These are phyloP conservation scores for Pteruthius melanotis DNA, from an alignment of 2,113 vertebrate species.

Conservation along the genomic window DNA sequence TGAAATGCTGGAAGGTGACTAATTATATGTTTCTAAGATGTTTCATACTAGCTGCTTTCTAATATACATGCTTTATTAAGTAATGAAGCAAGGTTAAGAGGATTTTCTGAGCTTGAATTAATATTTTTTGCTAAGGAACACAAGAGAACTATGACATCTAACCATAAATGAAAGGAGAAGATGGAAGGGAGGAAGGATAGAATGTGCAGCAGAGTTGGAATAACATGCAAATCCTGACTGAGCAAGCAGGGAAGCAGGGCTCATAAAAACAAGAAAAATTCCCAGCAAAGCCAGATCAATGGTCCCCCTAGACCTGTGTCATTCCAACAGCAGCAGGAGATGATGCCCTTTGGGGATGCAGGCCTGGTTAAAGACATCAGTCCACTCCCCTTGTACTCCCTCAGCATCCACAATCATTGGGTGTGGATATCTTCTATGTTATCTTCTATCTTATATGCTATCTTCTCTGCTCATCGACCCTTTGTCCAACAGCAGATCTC, in stretches of 20 bases:
- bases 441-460: no score
- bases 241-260: not conserved
- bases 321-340: not conserved
- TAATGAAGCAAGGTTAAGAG: not conserved
- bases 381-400: not conserved
- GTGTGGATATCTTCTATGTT: no score
- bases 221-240: not conserved
- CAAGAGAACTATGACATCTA: not conserved
- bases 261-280: not conserved
- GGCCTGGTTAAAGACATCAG: not conserved
- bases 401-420: not conserved
- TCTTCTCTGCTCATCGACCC: not conserved
- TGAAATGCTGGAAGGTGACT: not conserved
- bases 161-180: not conserved
- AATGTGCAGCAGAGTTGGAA: not conserved
- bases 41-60: not conserved
- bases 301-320: not conserved
- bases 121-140: not conserved
- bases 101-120: not conserved
- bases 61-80: not conserved
- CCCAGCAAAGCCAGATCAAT: not conserved
- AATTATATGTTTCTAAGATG: not conserved
- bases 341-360: not conserved
- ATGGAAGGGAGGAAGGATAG: not conserved
- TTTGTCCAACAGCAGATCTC: not conserved